phyloP scores from a whole-genome alignment of 2,888 invertebrate genomes.

The Melipona beecheii region DNA sequence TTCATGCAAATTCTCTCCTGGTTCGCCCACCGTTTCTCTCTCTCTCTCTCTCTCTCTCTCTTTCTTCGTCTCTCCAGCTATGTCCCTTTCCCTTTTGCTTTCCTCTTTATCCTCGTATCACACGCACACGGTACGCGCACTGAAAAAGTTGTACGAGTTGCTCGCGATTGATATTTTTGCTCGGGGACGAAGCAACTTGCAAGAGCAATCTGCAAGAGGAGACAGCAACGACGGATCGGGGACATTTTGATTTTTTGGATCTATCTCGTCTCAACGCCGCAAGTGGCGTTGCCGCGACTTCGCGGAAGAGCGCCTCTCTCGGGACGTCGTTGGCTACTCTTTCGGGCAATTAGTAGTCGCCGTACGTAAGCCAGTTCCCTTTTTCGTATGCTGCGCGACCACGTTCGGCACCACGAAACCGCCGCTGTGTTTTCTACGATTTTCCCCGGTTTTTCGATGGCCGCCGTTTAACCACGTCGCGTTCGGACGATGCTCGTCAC shows the following conservation, averaged over 20 bases:
- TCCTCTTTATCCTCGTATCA: too few species aligned
- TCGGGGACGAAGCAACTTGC: too few species aligned
- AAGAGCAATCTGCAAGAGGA: too few species aligned
- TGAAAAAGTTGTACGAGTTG: too few species aligned
- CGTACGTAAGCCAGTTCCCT: slow-evolving; percentile 50
- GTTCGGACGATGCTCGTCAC: slow-evolving; percentile 13
- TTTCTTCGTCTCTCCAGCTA: not conserved
- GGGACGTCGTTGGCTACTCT: not conserved
- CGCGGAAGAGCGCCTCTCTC: not conserved
- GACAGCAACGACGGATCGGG: too few species aligned
- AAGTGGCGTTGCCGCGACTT: not conserved
- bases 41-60: not conserved
- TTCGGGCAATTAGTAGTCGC: slow-evolving; percentile 74
- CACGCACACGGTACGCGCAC: not conserved
- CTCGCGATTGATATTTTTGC: not conserved
- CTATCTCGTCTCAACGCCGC: too few species aligned
- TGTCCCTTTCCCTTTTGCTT: not conserved
- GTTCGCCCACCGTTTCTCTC: slow-evolving; percentile 25
- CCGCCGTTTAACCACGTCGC: slow-evolving; percentile 11
- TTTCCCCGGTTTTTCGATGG: slow-evolving; percentile 64
- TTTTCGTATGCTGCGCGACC: slow-evolving; percentile 77
- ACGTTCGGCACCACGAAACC: slow-evolving; percentile 68
- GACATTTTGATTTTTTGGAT: too few species aligned
- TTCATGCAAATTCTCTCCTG: slow-evolving; percentile 68
- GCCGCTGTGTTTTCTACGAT: slow-evolving; percentile 66